Conservation (phyloP, 2,797 vertebrate species). For the Falco biarmicus region DNA sequence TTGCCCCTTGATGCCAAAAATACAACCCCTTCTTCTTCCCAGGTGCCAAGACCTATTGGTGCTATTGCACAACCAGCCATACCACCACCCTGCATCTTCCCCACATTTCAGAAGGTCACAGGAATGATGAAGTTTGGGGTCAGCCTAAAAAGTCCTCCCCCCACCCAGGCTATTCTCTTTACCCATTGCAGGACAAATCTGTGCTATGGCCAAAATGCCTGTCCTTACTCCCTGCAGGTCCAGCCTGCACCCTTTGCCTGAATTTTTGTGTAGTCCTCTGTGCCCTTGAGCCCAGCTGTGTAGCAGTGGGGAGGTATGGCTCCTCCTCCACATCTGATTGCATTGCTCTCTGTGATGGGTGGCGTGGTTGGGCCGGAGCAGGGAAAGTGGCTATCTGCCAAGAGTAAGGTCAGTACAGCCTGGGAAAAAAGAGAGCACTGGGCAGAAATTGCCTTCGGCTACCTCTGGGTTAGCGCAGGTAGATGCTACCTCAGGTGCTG, state of each 20-base stretch:
- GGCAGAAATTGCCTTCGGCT: not conserved
- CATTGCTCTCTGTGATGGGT: not conserved
- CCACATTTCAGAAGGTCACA: not conserved
- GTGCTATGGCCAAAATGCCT: not conserved
- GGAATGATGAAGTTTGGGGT: not conserved
- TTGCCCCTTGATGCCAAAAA: not conserved
- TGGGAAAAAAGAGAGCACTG: not conserved
- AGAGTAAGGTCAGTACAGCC: conserved; percentile 38
- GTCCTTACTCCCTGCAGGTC: not conserved
- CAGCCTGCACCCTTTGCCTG: not conserved
- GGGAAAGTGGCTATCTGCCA: conserved; percentile 13
- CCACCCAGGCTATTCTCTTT: not conserved
- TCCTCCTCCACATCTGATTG: conserved; percentile 27
- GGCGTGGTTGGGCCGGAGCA: not conserved
- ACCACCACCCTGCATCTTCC: not conserved
- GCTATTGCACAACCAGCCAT: not conserved
- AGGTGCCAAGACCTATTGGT: not conserved
- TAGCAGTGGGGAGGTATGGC: not conserved
- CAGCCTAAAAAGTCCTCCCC: not conserved
- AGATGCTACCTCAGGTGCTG: not conserved
- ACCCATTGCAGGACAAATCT: not conserved
- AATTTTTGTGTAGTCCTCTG: not conserved
- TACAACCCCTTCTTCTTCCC: not conserved
- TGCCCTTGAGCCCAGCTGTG: conserved; percentile 38
- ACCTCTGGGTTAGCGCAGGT: not conserved